Evolutionary conservation across 2,888 invertebrate species (phyloP), one percentile per base, ranked within the genome.

Genomic region (Drosophila infuscata): DNA sequence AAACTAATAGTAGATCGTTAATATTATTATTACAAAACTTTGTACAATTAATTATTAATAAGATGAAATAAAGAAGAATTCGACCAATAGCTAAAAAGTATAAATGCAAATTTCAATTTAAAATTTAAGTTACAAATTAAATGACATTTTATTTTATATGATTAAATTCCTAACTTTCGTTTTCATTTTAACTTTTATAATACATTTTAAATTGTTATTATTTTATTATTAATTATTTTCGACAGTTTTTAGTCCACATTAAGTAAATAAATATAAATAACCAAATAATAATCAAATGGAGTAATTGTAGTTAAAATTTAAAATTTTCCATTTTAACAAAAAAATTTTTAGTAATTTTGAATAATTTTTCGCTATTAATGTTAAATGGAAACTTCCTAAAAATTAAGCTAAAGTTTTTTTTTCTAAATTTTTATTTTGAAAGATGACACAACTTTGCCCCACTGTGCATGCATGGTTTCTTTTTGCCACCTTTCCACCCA

Each of bases 391-490:
- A 25, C 20, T n/a, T n/a, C n/a, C n/a, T n/a, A n/a, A n/a, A n/a
- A n/a, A n/a, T n/a, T n/a, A n/a, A n/a, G n/a, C n/a, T n/a, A n/a
- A n/a, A n/a, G 25, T 25, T 25, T 11, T 6, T 12, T n/a, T 46
- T 46, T 20, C 7, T 5, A 0, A 12, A 46, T 20, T 46, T 46
- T 4, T 17, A 51, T 29, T 7, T 33, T 0, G 1, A 25, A 0
- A 11, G 3, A 17, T 36, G 2, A 1, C 3, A 12, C 15, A 8
- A 11, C 0, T 5, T 51, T 7, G 30, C 12, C 4, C 75, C 84
- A 88, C 76, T 53, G 85, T 86, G 80, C 89, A 87, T 61, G 74
- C 70, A 59, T 59, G 54, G 72, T 49, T 76, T 66, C 64, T 81
- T 69, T 83, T 60, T 67, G 38, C 68, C 79, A 77, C 73, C 83